Evolutionary conservation across 2,888 invertebrate genomes (phyloP).

Genomic region (Mesoligia furuncula): DNA sequence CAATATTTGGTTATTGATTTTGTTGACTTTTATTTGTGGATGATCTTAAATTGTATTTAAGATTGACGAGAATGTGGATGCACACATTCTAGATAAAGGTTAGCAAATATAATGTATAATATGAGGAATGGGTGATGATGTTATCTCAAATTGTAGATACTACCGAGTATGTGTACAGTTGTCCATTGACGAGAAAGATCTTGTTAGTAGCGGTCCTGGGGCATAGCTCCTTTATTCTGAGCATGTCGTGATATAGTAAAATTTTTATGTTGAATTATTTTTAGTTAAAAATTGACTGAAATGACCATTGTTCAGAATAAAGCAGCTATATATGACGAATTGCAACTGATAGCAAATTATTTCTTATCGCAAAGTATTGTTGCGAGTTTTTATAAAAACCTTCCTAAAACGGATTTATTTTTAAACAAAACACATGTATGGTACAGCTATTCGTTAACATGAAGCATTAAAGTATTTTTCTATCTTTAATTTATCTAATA

Average conservation of each 20-base stretch:
- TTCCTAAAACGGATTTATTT: constrained; percentile 73
- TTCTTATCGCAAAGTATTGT: constrained; percentile 84
- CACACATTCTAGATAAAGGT: constrained; percentile 67
- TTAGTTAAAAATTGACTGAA: constrained; percentile 84
- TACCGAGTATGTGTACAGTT: constrained; percentile 53
- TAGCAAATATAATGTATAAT: constrained; percentile 62
- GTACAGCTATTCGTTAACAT: constrained; percentile 83
- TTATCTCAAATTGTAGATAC: constrained; percentile 63
- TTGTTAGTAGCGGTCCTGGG: constrained; percentile 77
- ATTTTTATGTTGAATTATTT: constrained; percentile 83
- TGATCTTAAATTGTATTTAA: constrained; percentile 67
- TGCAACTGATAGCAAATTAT: constrained; percentile 85
- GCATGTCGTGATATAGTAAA: constrained; percentile 76
- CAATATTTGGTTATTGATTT: constrained; percentile 64
- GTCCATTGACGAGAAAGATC: constrained; percentile 68
- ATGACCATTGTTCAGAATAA: constrained; percentile 77
- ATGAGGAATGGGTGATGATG: constrained; percentile 46
- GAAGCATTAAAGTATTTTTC: constrained; percentile 89
- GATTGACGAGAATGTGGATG: constrained; percentile 58
- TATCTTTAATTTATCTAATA: constrained; percentile 66
- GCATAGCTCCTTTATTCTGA: constrained; percentile 77
- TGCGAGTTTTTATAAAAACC: constrained; percentile 79
- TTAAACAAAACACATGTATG: constrained; percentile 81
- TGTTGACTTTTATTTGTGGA: constrained; percentile 66
- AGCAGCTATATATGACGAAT: constrained; percentile 74